Conservation (phyloP, 2,113 vertebrate species). For the Lophura nycthemera region DNA sequence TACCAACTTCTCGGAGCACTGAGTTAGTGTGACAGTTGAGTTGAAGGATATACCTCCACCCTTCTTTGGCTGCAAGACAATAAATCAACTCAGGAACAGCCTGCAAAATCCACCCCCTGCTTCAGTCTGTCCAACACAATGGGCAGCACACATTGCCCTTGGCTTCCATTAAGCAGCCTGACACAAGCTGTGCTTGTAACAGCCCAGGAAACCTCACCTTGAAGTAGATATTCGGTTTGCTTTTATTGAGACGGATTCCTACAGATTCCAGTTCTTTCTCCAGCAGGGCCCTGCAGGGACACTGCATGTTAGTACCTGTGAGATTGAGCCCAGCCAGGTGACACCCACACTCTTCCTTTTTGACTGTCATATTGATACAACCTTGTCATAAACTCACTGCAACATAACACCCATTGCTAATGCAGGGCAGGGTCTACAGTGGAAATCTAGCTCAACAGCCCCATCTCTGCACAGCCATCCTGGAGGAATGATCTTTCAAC, state of each 20-base stretch:
- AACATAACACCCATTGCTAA: not conserved
- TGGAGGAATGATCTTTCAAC: not conserved
- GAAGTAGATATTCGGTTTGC: slow-evolving; percentile 98
- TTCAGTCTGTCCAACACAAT: rapidly evolving
- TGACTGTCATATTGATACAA: rapidly evolving
- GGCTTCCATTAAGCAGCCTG: not conserved
- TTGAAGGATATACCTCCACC: slow-evolving; percentile 97
- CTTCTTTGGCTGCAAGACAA: slow-evolving; percentile 89
- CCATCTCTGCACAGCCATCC: not conserved
- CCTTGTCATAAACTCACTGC: not conserved
- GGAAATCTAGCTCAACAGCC: not conserved
- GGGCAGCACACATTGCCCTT: not conserved
- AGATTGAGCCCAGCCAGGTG: rapidly evolving
- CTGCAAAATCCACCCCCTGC: not conserved
- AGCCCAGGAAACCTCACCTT: slow-evolving; percentile 83
- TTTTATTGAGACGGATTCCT: slow-evolving; percentile 94
- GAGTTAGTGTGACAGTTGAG: slow-evolving; percentile 93
- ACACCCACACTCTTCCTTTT: not conserved
- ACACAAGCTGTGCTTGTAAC: not conserved
- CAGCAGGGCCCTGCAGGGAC: slow-evolving; percentile 84
- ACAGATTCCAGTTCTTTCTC: slow-evolving; percentile 98
- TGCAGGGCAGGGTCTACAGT: not conserved
- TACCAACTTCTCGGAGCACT: slow-evolving; percentile 96
- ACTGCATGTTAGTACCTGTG: not conserved
- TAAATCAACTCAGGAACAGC: not conserved